Percentiles rank a stretch among this genome's conserved stretches.
Conservation (phyloP, 2,113 vertebrate genomes). For the Bubalus kerabau region DNA sequence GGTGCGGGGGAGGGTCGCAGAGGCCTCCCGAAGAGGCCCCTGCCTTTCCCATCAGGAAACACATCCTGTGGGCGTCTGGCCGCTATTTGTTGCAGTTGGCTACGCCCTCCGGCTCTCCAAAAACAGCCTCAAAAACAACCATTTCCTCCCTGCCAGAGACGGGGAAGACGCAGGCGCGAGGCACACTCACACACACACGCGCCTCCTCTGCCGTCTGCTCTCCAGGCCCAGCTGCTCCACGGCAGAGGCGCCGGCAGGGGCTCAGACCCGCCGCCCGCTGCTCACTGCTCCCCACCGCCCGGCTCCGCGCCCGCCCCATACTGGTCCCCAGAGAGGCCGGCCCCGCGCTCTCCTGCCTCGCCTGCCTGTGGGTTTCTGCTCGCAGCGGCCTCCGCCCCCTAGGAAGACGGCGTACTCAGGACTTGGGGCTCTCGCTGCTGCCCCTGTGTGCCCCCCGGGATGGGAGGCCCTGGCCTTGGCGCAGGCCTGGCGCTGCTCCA, state of each 20-base stretch:
- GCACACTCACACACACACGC: not conserved
- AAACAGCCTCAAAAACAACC: slow-evolving; percentile 83
- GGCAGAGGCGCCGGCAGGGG: slow-evolving; percentile 12
- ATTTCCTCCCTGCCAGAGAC: slow-evolving; percentile 80
- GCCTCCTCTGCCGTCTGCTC: slow-evolving; percentile 58
- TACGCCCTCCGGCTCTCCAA: slow-evolving; percentile 83
- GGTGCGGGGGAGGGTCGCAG: slow-evolving; percentile 66
- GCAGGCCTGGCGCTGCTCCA: slow-evolving; percentile 82
- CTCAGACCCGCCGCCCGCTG: not conserved
- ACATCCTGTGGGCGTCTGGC: slow-evolving; percentile 94
- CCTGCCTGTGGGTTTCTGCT: not conserved
- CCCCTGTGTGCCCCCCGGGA: slow-evolving; percentile 73
- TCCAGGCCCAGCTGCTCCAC: slow-evolving; percentile 36
- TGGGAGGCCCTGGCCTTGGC: slow-evolving; percentile 84
- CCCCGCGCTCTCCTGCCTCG: not conserved
- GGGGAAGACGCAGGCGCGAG: slow-evolving; percentile 47
- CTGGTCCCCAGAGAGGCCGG: not conserved
- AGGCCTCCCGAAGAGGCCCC: slow-evolving; percentile 78
- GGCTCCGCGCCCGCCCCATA: not conserved
- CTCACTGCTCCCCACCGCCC: not conserved
- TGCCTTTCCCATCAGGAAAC: slow-evolving; percentile 96
- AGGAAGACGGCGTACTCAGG: not conserved
- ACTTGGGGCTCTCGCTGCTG: slow-evolving; percentile 63
- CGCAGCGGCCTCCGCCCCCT: not conserved
- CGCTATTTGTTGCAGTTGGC: slow-evolving; percentile 86